Conservation (phyloP, 2,113 vertebrate species). For the Prunella fulvescens region DNA sequence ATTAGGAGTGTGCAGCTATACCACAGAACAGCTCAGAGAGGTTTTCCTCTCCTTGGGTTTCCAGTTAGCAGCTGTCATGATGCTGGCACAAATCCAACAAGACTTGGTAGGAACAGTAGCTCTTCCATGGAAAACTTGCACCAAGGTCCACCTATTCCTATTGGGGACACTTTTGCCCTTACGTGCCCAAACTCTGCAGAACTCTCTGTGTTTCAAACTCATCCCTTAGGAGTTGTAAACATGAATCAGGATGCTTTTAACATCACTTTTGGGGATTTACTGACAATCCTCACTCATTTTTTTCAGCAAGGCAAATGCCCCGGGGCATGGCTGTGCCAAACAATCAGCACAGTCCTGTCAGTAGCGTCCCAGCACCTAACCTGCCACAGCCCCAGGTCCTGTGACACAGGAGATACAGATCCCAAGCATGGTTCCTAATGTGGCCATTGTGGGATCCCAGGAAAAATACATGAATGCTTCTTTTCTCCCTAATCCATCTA, state of each 20-base stretch:
- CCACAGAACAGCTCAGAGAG: neutral
- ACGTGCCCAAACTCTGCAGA: neutral
- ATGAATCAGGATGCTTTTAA: neutral
- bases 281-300: neutral
- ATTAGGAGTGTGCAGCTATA: neutral
- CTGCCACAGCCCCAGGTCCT: neutral
- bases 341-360: neutral
- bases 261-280: neutral
- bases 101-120: neutral
- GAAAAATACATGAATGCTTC: neutral
- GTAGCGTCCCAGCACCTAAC: neutral
- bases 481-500: neutral
- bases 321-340: neutral
- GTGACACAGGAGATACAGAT: neutral
- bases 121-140: neutral
- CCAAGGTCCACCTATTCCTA: neutral
- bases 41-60: neutral
- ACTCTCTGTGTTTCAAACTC: neutral
- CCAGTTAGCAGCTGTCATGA: neutral
- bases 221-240: neutral
- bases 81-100: neutral
- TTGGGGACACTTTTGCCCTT: neutral
- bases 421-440: neutral
- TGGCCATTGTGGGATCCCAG: neutral
- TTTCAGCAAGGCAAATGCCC: neutral